Evolutionary conservation across 2,797 vertebrate species (phyloP).

Genomic region (Megaceryle alcyon): DNA sequence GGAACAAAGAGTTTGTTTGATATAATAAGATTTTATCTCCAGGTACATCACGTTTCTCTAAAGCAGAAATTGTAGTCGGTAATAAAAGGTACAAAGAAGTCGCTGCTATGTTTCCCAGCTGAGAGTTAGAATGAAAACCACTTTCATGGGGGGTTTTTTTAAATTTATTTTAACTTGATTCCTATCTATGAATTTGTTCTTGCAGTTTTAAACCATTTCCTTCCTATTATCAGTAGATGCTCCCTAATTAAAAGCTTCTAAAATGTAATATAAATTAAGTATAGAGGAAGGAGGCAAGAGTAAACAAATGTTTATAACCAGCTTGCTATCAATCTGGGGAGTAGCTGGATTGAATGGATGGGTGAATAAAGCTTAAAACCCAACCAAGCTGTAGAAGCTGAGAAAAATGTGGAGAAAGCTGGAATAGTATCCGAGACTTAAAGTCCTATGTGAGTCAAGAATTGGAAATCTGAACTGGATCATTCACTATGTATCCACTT

Average conservation of each 20-base stretch:
- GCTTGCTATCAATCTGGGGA: constrained; percentile 27
- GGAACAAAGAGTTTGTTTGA: not conserved
- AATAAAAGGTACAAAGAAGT: constrained; percentile 28
- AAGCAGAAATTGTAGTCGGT: not conserved
- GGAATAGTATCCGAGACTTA: not conserved
- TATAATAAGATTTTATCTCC: constrained; percentile 4
- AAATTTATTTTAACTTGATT: not conserved
- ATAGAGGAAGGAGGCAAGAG: constrained; percentile 64
- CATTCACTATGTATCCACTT: not conserved
- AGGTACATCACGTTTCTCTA: not conserved
- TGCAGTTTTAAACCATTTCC: constrained; percentile 37
- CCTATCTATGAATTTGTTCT: not conserved
- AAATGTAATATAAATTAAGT: constrained; percentile 77
- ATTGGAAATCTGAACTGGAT: not conserved
- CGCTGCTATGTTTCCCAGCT: not conserved
- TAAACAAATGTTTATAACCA: constrained; percentile 52
- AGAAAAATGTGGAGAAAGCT: not conserved
- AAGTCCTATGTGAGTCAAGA: not conserved
- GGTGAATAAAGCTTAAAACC: constrained; percentile 67
- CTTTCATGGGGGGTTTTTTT: not conserved
- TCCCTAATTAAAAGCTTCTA: constrained; percentile 76
- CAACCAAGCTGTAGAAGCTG: constrained; percentile 42
- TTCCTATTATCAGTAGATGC: constrained; percentile 55
- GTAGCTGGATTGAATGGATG: constrained; percentile 74
- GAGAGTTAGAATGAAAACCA: not conserved